Percentiles rank a stretch among this genome's conserved stretches.
phyloP scores from a whole-genome alignment of 2,888 invertebrate species.

The Tachina lurida region DNA sequence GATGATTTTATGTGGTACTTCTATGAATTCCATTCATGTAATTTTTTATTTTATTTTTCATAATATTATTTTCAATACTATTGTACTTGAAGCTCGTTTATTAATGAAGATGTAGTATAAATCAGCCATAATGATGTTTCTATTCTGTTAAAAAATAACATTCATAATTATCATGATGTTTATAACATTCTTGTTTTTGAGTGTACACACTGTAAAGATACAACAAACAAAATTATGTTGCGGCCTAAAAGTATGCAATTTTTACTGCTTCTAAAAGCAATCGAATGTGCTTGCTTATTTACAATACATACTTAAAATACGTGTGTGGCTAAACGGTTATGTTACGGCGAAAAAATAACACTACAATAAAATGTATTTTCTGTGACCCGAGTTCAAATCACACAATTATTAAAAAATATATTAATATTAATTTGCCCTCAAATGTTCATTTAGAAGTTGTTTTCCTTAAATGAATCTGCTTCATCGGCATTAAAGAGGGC shows the following conservation, averaged over 20 bases:
- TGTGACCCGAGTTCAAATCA: constrained; percentile 50
- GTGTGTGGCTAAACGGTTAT: constrained; percentile 16
- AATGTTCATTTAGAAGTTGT: constrained; percentile 64
- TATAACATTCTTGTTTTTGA: too few relatives aligned
- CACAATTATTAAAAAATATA: too few relatives aligned
- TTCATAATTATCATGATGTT: constrained; percentile 3
- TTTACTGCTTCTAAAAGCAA: background rate
- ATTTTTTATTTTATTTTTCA: background rate
- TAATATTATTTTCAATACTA: background rate
- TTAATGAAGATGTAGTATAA: too few relatives aligned
- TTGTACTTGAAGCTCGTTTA: background rate
- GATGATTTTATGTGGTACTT: background rate
- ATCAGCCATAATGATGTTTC: too few relatives aligned
- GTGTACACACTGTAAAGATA: background rate
- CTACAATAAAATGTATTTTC: background rate
- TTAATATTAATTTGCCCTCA: constrained; percentile 50
- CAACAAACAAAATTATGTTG: too few relatives aligned
- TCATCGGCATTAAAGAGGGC: constrained; percentile 74
- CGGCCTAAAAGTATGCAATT: constrained; percentile 73
- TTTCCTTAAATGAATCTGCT: constrained; percentile 56
- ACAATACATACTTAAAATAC: too few relatives aligned
- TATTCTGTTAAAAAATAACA: too few relatives aligned
- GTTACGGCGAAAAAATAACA: background rate
- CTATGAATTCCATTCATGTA: constrained; percentile 59
- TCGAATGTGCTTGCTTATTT: background rate